Conservation (phyloP, 2,888 invertebrate genomes). For the Coenonympha arcania region DNA sequence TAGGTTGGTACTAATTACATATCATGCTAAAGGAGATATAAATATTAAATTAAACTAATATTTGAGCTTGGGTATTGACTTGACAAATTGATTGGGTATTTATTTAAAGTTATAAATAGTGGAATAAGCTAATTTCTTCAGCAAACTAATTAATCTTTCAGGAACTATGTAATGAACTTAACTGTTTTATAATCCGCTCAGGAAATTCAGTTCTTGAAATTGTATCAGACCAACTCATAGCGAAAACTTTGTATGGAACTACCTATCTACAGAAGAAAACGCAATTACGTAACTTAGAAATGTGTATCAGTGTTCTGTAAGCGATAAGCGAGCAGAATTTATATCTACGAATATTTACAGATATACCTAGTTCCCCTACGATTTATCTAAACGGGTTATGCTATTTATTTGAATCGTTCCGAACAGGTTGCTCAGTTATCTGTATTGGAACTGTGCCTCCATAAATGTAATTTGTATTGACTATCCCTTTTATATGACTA, state of each 20-base stretch:
- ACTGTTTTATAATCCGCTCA: conserved; percentile 4
- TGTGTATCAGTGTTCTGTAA: conserved; percentile 41
- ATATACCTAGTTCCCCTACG: no score
- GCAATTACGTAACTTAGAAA: conserved; percentile 40
- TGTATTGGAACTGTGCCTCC: conserved; percentile 51
- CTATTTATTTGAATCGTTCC: conserved; percentile 63
- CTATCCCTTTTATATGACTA: conserved; percentile 37
- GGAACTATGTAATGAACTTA: no score
- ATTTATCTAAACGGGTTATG: conserved; percentile 65
- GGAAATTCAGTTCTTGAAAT: not conserved
- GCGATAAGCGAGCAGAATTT: conserved; percentile 57
- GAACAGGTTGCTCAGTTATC: conserved; percentile 66
- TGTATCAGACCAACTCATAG: conserved; percentile 7
- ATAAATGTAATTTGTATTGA: conserved; percentile 67
- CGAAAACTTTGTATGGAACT: conserved; percentile 6
- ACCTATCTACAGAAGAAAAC: conserved; percentile 36
- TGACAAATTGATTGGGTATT: no score
- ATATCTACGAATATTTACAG: conserved; percentile 64
- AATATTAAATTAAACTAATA: no score
- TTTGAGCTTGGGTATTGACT: no score
- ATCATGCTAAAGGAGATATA: no score
- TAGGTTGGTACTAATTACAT: no score
- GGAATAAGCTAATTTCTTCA: no score
- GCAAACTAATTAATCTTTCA: no score
- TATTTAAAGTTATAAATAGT: no score